Evolutionary conservation across 1,140 invertebrate species (phyloP).

Genomic region (Pseudomyrmex gracilis): DNA sequence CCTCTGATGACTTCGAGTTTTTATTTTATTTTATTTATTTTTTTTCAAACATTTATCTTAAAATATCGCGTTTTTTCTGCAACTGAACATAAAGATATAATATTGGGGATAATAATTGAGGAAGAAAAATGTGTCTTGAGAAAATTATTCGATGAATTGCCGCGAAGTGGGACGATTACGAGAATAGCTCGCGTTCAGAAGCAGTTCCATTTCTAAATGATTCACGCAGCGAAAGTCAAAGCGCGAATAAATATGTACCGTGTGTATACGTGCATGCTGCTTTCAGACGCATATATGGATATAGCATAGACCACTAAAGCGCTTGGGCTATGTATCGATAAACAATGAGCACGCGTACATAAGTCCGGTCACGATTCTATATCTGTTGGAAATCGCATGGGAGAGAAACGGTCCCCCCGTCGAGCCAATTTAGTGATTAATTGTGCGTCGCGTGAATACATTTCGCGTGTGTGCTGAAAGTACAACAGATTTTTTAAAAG

Average conservation of each 20-base stretch:
- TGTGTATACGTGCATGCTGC: too few relatives aligned
- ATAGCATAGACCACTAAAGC: neutral
- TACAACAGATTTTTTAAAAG: neutral
- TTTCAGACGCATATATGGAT: slow-evolving; percentile 17
- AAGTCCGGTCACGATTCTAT: slow-evolving; percentile 42
- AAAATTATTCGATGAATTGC: too few relatives aligned
- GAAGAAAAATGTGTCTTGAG: too few relatives aligned
- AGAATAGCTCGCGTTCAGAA: neutral
- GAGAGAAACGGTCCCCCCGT: neutral
- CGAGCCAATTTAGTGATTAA: slow-evolving; percentile 31
- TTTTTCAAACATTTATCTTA: too few relatives aligned
- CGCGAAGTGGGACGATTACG: neutral
- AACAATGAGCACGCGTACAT: slow-evolving; percentile 12
- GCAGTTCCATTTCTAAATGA: neutral
- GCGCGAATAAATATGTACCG: neutral
- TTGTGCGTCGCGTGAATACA: slow-evolving; percentile 4
- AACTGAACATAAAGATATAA: too few relatives aligned
- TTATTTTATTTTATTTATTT: too few relatives aligned
- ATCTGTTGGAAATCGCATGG: slow-evolving; percentile 5
- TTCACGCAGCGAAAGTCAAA: slow-evolving; percentile 10
- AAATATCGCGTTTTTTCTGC: too few relatives aligned
- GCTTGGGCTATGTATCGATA: slow-evolving; percentile 10
- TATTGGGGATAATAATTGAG: too few relatives aligned
- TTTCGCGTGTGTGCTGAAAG: slow-evolving; percentile 13
- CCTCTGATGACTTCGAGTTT: too few relatives aligned